Evolutionary conservation across 2,113 vertebrate genomes (phyloP).

Genomic region (Axis porcinus): DNA sequence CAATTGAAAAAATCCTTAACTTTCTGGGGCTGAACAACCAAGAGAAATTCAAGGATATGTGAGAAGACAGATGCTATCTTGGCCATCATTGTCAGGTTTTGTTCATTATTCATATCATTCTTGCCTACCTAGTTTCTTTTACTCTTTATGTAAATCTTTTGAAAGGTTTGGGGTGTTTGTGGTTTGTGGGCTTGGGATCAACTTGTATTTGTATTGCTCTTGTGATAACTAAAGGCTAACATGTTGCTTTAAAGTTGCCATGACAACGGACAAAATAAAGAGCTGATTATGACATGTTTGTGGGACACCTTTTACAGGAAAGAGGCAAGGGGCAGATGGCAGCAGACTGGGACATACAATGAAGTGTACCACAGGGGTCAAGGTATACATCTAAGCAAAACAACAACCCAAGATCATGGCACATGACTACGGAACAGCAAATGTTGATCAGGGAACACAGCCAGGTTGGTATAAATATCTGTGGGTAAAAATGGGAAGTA

Average conservation of each 20-base stretch:
- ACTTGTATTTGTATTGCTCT: background rate
- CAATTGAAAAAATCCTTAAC: background rate
- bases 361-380: background rate
- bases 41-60: background rate
- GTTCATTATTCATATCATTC: background rate
- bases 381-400: background rate
- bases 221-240: background rate
- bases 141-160: conserved; percentile 5
- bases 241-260: conserved; percentile 24
- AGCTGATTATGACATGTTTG: conserved; percentile 26
- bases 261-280: background rate
- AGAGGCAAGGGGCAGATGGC: background rate
- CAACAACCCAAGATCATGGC: background rate
- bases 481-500: background rate
- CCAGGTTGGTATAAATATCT: conserved; percentile 1
- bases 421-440: background rate
- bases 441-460: background rate
- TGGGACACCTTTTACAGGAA: background rate
- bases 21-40: background rate
- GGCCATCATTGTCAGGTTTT: background rate
- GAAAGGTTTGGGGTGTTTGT: background rate
- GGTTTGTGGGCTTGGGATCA: background rate
- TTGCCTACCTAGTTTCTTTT: background rate
- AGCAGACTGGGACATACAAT: background rate
- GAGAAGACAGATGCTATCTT: background rate